These are phyloP conservation scores for Sesamia nonagrioides DNA, from an alignment of 1,140 invertebrate genomes.

Conservation along the genomic window DNA sequence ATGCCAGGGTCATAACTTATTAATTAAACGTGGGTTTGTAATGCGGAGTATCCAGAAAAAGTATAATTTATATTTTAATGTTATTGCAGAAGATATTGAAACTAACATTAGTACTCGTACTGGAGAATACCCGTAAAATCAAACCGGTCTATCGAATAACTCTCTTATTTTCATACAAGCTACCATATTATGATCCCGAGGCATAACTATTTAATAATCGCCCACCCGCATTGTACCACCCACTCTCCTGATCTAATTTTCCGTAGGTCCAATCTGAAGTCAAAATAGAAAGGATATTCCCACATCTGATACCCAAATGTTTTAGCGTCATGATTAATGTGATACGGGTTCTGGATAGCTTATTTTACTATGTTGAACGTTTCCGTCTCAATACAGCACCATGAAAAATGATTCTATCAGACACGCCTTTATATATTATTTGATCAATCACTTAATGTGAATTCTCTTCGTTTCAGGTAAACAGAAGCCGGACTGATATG, in stretches of 20 bases:
- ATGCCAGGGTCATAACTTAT: too few relatives aligned
- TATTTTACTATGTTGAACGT: not conserved
- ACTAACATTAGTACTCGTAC: too few relatives aligned
- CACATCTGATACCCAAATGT: slow-evolving; percentile 35
- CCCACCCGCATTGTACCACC: slow-evolving; percentile 37
- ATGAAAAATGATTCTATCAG: not conserved
- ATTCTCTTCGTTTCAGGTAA: slow-evolving; percentile 74
- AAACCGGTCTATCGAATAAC: slow-evolving; percentile 10
- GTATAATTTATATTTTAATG: too few relatives aligned
- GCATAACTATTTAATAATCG: slow-evolving; percentile 31
- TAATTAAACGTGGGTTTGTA: too few relatives aligned
- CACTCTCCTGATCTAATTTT: slow-evolving; percentile 33
- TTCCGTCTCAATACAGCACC: not conserved
- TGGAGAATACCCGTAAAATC: too few relatives aligned
- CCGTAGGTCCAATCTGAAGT: slow-evolving; percentile 35
- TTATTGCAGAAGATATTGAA: too few relatives aligned
- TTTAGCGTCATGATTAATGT: slow-evolving; percentile 39
- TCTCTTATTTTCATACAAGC: slow-evolving; percentile 29
- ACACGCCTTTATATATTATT: not conserved
- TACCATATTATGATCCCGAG: slow-evolving; percentile 19
- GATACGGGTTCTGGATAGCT: slow-evolving; percentile 11
- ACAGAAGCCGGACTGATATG: slow-evolving; percentile 70
- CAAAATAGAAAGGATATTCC: slow-evolving; percentile 31
- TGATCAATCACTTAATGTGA: not conserved
- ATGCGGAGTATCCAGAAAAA: too few relatives aligned